Evolutionary conservation across 2,888 invertebrate species (phyloP), one percentile per base, ranked within the genome.

Genomic region (Psococerastis gibbosa): DNA sequence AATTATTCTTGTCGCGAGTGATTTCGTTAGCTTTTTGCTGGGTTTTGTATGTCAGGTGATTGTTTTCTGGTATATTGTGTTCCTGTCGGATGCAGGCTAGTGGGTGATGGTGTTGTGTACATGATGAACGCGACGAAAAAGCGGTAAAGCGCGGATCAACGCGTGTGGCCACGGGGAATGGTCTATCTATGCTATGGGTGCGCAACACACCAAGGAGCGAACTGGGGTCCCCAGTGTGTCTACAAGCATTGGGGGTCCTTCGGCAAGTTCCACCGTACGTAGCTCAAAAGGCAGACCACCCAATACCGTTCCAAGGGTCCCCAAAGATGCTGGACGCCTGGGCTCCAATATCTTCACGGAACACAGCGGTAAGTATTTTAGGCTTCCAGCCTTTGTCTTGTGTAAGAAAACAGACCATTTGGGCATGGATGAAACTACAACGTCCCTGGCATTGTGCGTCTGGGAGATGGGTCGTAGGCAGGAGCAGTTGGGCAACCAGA

Each of bases 261-360:
- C 54, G 51, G 53, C 63, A 52, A 49, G 49, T 56, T 59, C 55
- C 42, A 54, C 56, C 45, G 57, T 61, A 45, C 57, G 60, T 46
- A 53, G 53, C 31, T 51, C 55, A n/a, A 54, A 55, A 43, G 53
- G 52, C 35, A 53, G 55, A 75, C 58, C 64, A 6, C 27, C 27
- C 61, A 59, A 75, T 78, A 51, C 70, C 76, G 48, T 74, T 81
- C 57, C 77, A 71, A 70, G 78, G 59, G 70, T 72, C 56, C 71
- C 74, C 49, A 83, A 84, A 68, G 87, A 87, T 71, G 78, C 78
- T 61, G 75, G 82, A 62, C 74, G 76, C 56, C 77, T 81, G 57
- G 82, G 84, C 57, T 79, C 85, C 56, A 89, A 89, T 67, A 85
- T 89, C 63, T 91, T 89, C 66, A 88, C 88, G 32, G 89, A 89